Conservation (phyloP, 2,888 invertebrate species). For the Agonopterix alstromeriana region DNA sequence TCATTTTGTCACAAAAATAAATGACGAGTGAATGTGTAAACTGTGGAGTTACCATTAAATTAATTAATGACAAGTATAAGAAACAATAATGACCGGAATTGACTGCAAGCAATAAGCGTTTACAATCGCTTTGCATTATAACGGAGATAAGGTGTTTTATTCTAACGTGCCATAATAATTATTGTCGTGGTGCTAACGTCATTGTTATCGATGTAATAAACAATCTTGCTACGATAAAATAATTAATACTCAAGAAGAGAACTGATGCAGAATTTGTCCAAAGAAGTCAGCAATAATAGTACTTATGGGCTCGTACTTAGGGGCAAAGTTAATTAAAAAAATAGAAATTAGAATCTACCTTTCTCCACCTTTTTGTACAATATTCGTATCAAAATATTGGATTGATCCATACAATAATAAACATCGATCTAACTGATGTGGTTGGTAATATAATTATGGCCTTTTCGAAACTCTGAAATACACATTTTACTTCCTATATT, state of each 20-base stretch:
- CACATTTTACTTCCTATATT: neutral
- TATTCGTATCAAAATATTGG: too few relatives aligned
- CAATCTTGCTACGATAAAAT: slow-evolving; percentile 5
- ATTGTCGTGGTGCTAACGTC: slow-evolving; percentile 41
- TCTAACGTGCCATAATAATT: slow-evolving; percentile 49
- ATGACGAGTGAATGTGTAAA: neutral
- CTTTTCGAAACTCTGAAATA: neutral
- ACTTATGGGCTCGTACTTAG: slow-evolving; percentile 48
- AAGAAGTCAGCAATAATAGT: slow-evolving; percentile 41
- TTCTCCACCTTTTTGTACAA: neutral
- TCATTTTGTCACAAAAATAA: slow-evolving; percentile 14
- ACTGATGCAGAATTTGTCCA: slow-evolving; percentile 18
- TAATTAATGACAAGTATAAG: slow-evolving; percentile 14
- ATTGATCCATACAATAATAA: too few relatives aligned
- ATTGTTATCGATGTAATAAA: slow-evolving; percentile 18
- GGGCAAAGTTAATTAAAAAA: slow-evolving; percentile 3
- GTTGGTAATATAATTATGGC: too few relatives aligned
- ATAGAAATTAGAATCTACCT: neutral
- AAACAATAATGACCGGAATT: slow-evolving; percentile 33
- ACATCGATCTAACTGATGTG: too few relatives aligned
- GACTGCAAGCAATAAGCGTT: slow-evolving; percentile 46
- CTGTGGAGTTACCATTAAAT: slow-evolving; percentile 23
- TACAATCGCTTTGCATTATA: slow-evolving; percentile 34
- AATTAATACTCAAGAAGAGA: slow-evolving; percentile 8
- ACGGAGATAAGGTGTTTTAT: slow-evolving; percentile 25